These are phyloP conservation scores for Teleogryllus oceanicus DNA, from an alignment of 2,888 invertebrate species.

Conservation along the genomic window DNA sequence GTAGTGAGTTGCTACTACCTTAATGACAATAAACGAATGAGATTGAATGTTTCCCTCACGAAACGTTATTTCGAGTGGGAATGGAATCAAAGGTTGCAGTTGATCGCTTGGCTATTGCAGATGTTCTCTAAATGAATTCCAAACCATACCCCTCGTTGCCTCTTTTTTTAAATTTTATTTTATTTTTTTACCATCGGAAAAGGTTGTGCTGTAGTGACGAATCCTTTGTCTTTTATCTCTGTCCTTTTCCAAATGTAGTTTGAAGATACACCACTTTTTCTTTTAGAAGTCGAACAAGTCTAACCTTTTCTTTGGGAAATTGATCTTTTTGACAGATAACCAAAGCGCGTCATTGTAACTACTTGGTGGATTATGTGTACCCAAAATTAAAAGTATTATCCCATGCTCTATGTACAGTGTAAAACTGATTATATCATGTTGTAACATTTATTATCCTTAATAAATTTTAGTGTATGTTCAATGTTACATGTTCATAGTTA, in stretches of 20 bases:
- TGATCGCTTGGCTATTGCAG: not conserved
- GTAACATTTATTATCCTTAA: no score
- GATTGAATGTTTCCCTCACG: not conserved
- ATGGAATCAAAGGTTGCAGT: not conserved
- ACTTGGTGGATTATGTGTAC: no score
- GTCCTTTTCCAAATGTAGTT: not conserved
- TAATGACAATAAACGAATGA: conserved; percentile 18
- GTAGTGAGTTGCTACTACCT: conserved; percentile 18
- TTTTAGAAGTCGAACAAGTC: not conserved
- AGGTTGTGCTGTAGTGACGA: conserved; percentile 1
- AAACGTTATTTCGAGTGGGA: not conserved
- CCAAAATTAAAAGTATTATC: no score
- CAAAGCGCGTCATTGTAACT: no score
- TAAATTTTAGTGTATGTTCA: no score
- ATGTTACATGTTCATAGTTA: no score
- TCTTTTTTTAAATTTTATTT: not conserved
- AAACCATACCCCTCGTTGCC: not conserved
- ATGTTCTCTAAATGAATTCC: not conserved
- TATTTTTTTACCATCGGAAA: not conserved
- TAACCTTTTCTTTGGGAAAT: not conserved
- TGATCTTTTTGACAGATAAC: not conserved
- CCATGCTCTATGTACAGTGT: no score
- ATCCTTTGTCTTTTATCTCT: conserved; percentile 11
- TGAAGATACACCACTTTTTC: not conserved
- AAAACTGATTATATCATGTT: no score